These are phyloP conservation scores for Echeneis naucrates DNA, from an alignment of 2,797 vertebrate species.

Conservation along the genomic window DNA sequence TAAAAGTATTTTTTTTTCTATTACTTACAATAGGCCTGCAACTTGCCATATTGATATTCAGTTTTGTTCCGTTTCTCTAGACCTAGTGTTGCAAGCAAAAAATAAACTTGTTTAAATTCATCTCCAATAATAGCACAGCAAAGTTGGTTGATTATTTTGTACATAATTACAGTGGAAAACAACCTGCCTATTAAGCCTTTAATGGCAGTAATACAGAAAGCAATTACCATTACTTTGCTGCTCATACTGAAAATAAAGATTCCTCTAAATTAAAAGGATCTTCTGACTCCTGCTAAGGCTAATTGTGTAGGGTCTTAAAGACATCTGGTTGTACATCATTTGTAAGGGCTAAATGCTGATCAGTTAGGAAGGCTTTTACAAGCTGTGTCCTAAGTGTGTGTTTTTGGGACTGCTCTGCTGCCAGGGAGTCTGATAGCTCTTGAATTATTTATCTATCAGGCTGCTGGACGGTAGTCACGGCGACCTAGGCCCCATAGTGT, in stretches of 20 bases:
- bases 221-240: constrained; percentile 85
- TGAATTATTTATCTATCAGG: constrained; percentile 84
- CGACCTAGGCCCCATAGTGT: constrained; percentile 72
- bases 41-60: constrained; percentile 34
- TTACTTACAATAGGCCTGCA: constrained; percentile 12
- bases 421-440: constrained; percentile 81
- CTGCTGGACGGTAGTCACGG: constrained; percentile 79
- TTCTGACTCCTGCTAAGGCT: constrained; percentile 66
- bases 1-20: constrained; percentile 5
- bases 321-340: constrained; percentile 75
- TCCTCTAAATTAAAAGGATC: constrained; percentile 77
- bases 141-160: constrained; percentile 83
- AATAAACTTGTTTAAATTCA: constrained; percentile 75
- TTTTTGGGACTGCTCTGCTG: constrained; percentile 75
- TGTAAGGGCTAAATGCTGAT: constrained; percentile 78
- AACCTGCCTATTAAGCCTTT: constrained; percentile 84
- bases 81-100: constrained; percentile 52
- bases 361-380: constrained; percentile 69
- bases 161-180: constrained; percentile 85
- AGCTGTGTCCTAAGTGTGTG: constrained; percentile 71
- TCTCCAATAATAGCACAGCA: constrained; percentile 82
- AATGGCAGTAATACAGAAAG: constrained; percentile 84
- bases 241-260: constrained; percentile 81
- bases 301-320: constrained; percentile 73
- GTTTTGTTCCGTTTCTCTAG: constrained; percentile 40